These are phyloP conservation scores for Macrobrachium nipponense DNA, from an alignment of 1,140 invertebrate species.

Conservation along the genomic window DNA sequence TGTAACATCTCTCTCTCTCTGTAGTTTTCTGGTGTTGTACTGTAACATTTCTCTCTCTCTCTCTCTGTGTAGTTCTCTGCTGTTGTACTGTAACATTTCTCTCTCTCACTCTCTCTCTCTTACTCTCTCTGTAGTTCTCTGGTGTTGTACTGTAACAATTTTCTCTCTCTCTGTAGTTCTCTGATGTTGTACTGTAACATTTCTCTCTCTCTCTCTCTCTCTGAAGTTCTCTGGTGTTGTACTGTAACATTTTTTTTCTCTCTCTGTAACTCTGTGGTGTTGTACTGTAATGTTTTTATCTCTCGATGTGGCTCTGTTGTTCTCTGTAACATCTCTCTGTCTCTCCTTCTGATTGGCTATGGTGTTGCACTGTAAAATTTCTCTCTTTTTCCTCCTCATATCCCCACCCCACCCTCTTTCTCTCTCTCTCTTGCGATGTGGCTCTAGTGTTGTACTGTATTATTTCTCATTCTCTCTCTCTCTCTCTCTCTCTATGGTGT, in stretches of 20 bases:
- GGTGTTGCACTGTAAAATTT: background rate
- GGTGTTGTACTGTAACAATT: background rate
- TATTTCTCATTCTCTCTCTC: background rate
- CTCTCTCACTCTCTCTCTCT: background rate
- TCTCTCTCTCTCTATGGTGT: no score
- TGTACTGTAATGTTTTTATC: no score
- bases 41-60: conserved; percentile 1
- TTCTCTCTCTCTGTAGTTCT: background rate
- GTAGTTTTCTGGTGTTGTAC: no score
- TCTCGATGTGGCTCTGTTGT: no score
- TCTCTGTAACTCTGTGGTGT: no score
- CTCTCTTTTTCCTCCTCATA: no score
- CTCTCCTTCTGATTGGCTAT: background rate
- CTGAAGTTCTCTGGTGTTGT: background rate
- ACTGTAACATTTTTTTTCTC: background rate
- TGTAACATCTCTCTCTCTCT: no score
- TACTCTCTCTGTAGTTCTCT: background rate
- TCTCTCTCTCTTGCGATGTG: background rate
- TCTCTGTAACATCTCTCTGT: no score
- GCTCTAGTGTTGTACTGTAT: no score
- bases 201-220: background rate
- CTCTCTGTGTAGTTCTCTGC: background rate
- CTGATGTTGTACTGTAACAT: background rate
- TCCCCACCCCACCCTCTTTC: no score
- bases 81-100: background rate